Percentiles rank a stretch among this genome's conserved stretches.
phyloP scores from a whole-genome alignment of 2,797 vertebrate species.

The Hapalemur alaotrensis region DNA sequence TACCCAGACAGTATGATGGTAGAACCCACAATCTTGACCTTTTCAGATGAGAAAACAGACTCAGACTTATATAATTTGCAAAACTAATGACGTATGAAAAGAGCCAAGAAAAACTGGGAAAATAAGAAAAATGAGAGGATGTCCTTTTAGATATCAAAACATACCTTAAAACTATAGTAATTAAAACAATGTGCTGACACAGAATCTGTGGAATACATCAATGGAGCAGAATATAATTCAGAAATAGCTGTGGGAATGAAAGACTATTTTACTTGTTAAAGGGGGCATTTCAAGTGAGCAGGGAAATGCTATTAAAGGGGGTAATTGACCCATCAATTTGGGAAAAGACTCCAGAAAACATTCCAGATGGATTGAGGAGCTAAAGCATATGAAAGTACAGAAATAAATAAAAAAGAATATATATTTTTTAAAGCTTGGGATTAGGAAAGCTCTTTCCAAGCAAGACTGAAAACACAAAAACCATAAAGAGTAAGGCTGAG shows the following conservation, averaged over 20 bases:
- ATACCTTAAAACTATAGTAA: background rate
- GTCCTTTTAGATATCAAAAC: background rate
- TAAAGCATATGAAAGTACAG: background rate
- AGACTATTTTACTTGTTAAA: background rate
- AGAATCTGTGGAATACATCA: background rate
- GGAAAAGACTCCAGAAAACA: background rate
- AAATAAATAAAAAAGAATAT: background rate
- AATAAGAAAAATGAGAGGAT: background rate
- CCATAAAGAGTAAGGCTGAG: background rate
- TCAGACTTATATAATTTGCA: background rate
- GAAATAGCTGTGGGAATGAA: background rate
- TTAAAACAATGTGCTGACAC: background rate
- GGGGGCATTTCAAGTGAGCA: background rate
- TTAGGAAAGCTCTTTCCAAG: slow-evolving; percentile 23
- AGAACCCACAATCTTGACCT: background rate
- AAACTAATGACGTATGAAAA: background rate
- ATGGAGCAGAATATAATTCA: background rate
- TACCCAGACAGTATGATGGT: background rate
- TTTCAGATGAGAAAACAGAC: background rate
- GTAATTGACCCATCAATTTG: background rate
- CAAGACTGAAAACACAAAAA: slow-evolving; percentile 2
- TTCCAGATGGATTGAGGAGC: background rate
- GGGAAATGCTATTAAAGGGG: background rate
- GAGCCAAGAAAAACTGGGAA: background rate
- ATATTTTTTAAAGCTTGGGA: background rate